Evolutionary conservation across 2,888 invertebrate genomes (phyloP).

Genomic region (Limnephilus rhombicus): DNA sequence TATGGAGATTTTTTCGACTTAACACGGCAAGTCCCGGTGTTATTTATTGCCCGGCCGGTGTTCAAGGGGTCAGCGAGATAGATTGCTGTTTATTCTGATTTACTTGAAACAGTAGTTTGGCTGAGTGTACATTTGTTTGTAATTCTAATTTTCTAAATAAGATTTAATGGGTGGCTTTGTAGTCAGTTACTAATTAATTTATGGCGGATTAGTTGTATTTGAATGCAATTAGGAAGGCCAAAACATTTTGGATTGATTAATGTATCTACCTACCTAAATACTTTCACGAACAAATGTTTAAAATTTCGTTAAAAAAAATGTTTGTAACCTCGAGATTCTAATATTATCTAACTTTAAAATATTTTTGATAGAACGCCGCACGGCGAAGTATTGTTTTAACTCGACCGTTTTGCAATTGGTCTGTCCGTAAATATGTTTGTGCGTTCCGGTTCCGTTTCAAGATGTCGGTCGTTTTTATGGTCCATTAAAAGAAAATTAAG

Average conservation of each 20-base stretch:
- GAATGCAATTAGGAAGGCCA: not conserved
- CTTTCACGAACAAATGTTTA: no score
- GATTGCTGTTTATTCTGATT: slow-evolving; percentile 35
- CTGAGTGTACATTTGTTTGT: not conserved
- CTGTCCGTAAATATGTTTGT: no score
- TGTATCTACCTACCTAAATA: no score
- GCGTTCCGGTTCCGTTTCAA: no score
- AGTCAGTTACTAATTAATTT: not conserved
- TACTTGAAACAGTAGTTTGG: slow-evolving; percentile 6
- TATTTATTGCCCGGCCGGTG: slow-evolving; percentile 44
- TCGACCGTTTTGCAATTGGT: no score
- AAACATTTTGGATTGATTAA: not conserved
- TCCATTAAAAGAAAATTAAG: no score
- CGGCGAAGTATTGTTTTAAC: no score
- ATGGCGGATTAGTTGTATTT: not conserved
- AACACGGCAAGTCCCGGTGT: slow-evolving; percentile 53
- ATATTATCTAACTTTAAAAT: no score
- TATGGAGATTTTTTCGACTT: slow-evolving; percentile 55
- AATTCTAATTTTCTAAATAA: not conserved
- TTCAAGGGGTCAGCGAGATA: slow-evolving; percentile 42
- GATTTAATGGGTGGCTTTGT: slow-evolving; percentile 7
- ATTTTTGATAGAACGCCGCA: no score
- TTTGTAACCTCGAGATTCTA: no score
- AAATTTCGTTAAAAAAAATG: no score
- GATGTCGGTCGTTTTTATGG: no score